Evolutionary conservation across 1,140 invertebrate genomes (phyloP).

Genomic region (Lepidurus arcticus): DNA sequence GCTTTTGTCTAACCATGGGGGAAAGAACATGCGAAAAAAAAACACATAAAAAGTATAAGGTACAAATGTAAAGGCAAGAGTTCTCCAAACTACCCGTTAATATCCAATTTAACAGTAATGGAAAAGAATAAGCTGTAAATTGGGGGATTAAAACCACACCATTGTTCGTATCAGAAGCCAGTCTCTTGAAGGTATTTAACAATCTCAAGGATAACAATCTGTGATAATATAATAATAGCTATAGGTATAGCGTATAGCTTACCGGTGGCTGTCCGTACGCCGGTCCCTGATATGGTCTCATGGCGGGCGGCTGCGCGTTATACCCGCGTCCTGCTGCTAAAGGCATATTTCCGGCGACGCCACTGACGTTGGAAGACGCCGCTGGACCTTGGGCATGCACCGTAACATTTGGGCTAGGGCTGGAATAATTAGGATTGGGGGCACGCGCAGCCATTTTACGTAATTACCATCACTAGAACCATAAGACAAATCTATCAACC

Average conservation of each 20-base stretch:
- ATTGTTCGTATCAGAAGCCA: no score
- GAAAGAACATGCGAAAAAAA: no score
- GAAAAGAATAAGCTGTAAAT: no score
- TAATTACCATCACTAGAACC: not conserved
- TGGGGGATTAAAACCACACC: no score
- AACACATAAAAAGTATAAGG: no score
- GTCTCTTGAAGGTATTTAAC: no score
- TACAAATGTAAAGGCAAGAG: no score
- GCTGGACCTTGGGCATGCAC: slow-evolving; percentile 20
- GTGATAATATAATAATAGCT: no score
- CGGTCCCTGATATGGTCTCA: slow-evolving; percentile 18
- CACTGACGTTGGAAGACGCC: slow-evolving; percentile 8
- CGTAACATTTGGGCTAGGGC: not conserved
- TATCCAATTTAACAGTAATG: no score
- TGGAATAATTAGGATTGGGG: slow-evolving; percentile 18
- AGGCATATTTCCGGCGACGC: slow-evolving; percentile 1
- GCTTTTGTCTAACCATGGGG: no score
- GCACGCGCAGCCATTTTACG: slow-evolving; percentile 17
- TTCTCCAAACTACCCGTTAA: no score
- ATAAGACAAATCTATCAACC: not conserved
- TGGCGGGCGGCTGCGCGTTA: slow-evolving; percentile 10
- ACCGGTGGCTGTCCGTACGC: slow-evolving; percentile 20
- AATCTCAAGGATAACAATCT: no score
- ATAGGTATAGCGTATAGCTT: not conserved
- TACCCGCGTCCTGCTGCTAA: slow-evolving; percentile 6